Conservation (phyloP, 2,888 invertebrate genomes). For the Zygothrica quintamaculata region DNA sequence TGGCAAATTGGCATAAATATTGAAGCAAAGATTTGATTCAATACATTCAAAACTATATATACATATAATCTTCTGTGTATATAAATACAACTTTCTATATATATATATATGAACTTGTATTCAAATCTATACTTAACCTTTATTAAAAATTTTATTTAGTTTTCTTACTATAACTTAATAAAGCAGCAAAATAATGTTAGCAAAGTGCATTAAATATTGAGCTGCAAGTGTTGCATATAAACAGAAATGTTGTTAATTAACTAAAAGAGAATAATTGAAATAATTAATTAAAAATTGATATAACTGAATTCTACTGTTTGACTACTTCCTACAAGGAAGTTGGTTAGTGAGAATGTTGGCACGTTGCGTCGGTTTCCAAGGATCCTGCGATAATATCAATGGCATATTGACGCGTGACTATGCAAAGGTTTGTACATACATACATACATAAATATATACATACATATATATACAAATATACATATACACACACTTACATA, state of each 20-base stretch:
- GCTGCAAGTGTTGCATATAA: conserved; percentile 1
- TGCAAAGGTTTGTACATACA: conserved; percentile 86
- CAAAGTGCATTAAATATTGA: background rate
- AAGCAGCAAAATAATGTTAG: conserved; percentile 4
- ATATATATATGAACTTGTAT: too few relatives aligned
- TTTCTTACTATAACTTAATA: too few relatives aligned
- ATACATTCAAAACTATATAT: too few relatives aligned
- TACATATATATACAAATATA: background rate
- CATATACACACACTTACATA: background rate
- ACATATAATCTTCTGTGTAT: too few relatives aligned
- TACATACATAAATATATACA: background rate
- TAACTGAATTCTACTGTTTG: conserved; percentile 10
- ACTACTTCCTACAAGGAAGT: conserved; percentile 16
- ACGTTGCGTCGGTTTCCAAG: conserved; percentile 87
- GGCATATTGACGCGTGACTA: conserved; percentile 86
- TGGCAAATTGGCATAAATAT: too few relatives aligned
- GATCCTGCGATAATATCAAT: conserved; percentile 90
- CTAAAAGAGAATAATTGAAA: background rate
- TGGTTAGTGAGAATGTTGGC: conserved; percentile 80
- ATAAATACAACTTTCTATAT: too few relatives aligned
- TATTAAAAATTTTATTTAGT: too few relatives aligned
- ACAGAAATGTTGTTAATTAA: background rate
- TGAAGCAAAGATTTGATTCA: too few relatives aligned
- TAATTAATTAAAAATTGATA: conserved; percentile 9
- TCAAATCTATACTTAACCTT: too few relatives aligned